Evolutionary conservation across 2,113 vertebrate species (phyloP).

Genomic region (Leucopsar rothschildi): DNA sequence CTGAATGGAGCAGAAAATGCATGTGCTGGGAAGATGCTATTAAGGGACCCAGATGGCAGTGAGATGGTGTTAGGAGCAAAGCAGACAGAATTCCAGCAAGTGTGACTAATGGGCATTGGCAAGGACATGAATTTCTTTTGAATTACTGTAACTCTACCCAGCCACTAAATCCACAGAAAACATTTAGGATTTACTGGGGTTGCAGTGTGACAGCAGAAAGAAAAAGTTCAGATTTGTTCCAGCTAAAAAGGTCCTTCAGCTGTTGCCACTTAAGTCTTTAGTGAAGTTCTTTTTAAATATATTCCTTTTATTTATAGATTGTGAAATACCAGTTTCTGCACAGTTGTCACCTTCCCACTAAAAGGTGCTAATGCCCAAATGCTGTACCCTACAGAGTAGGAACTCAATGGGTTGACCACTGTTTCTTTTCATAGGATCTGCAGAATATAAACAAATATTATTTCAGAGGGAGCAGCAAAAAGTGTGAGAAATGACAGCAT

Average conservation of each 20-base stretch:
- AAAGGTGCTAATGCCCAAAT: neutral
- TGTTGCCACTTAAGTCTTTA: constrained; percentile 18
- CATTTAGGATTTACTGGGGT: constrained; percentile 54
- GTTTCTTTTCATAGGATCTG: neutral
- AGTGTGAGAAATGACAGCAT: constrained; percentile 52
- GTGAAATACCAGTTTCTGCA: neutral
- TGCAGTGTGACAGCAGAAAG: constrained; percentile 38
- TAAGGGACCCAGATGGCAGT: constrained; percentile 35
- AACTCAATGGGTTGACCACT: neutral
- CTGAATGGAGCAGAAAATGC: constrained; percentile 30
- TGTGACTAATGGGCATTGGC: constrained; percentile 57
- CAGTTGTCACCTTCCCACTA: neutral
- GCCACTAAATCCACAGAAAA: constrained; percentile 57
- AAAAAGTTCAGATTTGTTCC: constrained; percentile 61
- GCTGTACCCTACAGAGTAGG: neutral
- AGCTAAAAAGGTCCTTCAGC: constrained; percentile 37
- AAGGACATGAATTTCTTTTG: constrained; percentile 54
- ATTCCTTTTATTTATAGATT: neutral
- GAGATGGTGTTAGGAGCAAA: constrained; percentile 27
- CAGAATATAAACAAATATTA: constrained; percentile 34
- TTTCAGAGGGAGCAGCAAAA: constrained; percentile 40
- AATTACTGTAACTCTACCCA: constrained; percentile 47
- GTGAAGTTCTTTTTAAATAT: neutral
- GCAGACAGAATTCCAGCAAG: constrained; percentile 44
- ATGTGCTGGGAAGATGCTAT: neutral